Percentiles rank a stretch among this genome's conserved stretches.
These are phyloP conservation scores for Lasioglossum zephyrum DNA, from an alignment of 2,888 invertebrate genomes.

Conservation along the genomic window DNA sequence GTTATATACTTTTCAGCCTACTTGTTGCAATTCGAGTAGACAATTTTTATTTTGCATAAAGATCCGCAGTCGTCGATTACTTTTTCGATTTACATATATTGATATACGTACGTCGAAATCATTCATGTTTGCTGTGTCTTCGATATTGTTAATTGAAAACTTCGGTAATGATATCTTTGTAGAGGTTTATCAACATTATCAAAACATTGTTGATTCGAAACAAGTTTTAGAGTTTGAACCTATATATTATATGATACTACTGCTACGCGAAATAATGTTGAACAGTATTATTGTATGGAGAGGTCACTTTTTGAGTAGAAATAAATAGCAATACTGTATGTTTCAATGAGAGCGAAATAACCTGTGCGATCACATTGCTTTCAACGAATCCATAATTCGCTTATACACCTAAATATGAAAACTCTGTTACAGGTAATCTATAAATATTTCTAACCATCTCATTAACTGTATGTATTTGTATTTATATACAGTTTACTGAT, in stretches of 20 bases:
- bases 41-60: too few relatives aligned
- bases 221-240: background rate
- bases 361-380: background rate
- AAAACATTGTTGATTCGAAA: background rate
- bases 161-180: background rate
- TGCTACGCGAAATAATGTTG: background rate
- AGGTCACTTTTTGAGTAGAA: background rate
- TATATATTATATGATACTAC: background rate
- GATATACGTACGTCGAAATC: constrained; percentile 21
- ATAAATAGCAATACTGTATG: background rate
- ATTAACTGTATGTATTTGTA: background rate
- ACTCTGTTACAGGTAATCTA: background rate
- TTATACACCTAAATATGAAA: background rate
- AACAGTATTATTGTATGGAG: background rate
- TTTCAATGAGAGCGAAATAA: background rate
- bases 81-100: background rate
- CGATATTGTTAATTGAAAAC: background rate
- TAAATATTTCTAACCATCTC: background rate
- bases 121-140: constrained; percentile 17
- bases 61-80: background rate
- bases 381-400: background rate
- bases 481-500: background rate
- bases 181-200: background rate
- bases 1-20: too few relatives aligned
- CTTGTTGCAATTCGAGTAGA: too few relatives aligned